Conservation (phyloP, 2,797 vertebrate species). For the Epinephelus coioides region DNA sequence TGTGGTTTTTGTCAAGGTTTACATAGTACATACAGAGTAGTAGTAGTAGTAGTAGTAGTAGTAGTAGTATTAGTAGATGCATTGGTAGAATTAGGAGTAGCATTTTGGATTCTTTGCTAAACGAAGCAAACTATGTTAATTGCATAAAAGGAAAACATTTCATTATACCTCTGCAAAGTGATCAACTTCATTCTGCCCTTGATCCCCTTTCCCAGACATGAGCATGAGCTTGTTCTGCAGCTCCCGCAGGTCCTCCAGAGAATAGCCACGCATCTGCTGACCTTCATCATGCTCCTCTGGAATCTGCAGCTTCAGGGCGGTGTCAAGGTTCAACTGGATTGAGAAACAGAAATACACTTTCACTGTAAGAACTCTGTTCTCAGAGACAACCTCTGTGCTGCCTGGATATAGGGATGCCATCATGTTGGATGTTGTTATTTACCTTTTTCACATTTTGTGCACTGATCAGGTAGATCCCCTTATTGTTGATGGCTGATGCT, state of each 20-base stretch:
- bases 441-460: constrained; percentile 82
- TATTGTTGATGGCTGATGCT: constrained; percentile 93
- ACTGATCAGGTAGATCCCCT: constrained; percentile 90
- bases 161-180: constrained; percentile 92
- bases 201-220: constrained; percentile 95
- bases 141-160: neutral
- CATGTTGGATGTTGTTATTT: constrained; percentile 19
- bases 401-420: neutral
- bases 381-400: neutral
- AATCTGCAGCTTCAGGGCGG: constrained; percentile 87
- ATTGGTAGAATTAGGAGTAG: neutral
- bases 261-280: constrained; percentile 81
- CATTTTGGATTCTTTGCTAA: neutral
- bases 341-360: constrained; percentile 23
- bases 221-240: constrained; percentile 98
- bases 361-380: neutral
- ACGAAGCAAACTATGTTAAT: neutral
- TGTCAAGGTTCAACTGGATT: constrained; percentile 89
- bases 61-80: neutral
- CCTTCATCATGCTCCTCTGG: constrained; percentile 78
- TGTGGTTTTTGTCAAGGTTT: no score
- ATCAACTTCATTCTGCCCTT: constrained; percentile 91
- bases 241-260: constrained; percentile 92
- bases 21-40: no score
- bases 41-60: neutral